A percentile compares a stretch with the other conserved stretches of the same genome.
These are phyloP conservation scores for Scaeva pyrastri DNA, from an alignment of 2,888 invertebrate species.

Conservation along the genomic window DNA sequence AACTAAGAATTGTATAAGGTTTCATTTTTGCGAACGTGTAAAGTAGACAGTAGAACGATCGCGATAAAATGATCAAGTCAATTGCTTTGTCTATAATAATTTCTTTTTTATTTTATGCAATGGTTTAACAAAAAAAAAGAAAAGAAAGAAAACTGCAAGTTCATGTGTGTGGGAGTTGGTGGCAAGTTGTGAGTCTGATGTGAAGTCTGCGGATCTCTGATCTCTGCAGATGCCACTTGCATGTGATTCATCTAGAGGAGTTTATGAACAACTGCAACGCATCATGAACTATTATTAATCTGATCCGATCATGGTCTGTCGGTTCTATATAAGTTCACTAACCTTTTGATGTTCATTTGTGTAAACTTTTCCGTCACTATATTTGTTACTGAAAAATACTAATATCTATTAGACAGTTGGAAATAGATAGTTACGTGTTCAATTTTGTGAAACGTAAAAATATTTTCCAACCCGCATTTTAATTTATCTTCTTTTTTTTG, in stretches of 20 bases:
- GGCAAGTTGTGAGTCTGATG: background rate
- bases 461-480: background rate
- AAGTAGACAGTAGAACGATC: conserved; percentile 33
- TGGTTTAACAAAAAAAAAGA: conserved; percentile 15
- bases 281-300: background rate
- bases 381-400: background rate
- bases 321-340: conserved; percentile 32
- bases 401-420: background rate
- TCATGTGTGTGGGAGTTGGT: conserved; percentile 4
- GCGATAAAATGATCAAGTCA: conserved; percentile 45
- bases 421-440: background rate
- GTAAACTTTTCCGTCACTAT: background rate
- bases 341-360: conserved; percentile 9
- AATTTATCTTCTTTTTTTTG: background rate
- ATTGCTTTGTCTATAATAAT: conserved; percentile 49
- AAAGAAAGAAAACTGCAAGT: conserved; percentile 13
- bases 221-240: background rate
- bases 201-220: background rate
- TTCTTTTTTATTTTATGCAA: conserved; percentile 32
- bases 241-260: conserved; percentile 38
- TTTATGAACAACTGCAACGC: background rate
- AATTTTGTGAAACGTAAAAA: background rate
- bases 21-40: background rate
- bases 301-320: conserved; percentile 34
- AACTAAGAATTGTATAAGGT: background rate